Conservation (phyloP, 2,888 invertebrate genomes). For the Tetragnatha montana region DNA sequence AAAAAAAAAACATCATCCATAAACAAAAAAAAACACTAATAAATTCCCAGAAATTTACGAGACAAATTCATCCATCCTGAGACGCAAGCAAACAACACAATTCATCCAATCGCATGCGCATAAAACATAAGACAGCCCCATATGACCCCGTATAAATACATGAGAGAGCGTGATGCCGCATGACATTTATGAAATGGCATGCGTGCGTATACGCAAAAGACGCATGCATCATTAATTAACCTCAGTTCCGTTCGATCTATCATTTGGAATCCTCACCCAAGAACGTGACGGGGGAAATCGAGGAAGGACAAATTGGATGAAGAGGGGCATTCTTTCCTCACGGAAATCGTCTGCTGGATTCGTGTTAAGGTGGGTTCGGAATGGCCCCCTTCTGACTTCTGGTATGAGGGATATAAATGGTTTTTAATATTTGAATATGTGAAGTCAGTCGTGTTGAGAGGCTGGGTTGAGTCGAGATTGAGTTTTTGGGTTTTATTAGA, state of each 20-base stretch:
- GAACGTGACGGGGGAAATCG: neutral
- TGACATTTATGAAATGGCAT: neutral
- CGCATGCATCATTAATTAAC: neutral
- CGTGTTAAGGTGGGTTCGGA: neutral
- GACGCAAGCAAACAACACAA: no score
- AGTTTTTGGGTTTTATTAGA: no score
- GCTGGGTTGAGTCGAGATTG: no score
- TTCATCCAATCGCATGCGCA: no score
- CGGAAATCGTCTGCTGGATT: neutral
- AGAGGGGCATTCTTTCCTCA: neutral
- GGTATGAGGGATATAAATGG: neutral
- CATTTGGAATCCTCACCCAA: neutral
- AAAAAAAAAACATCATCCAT: no score
- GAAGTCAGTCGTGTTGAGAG: neutral
- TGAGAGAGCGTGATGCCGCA: neutral
- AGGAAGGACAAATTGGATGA: neutral
- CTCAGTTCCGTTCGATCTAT: neutral
- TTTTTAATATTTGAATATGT: neutral
- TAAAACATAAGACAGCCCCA: neutral
- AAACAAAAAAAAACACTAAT: no score
- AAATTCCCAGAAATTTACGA: no score
- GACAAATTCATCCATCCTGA: no score
- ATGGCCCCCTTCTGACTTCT: neutral
- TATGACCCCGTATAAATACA: neutral
- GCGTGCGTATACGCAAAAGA: neutral